Evolutionary conservation across 1,140 invertebrate species (phyloP).

Genomic region (Apis dorsata): DNA sequence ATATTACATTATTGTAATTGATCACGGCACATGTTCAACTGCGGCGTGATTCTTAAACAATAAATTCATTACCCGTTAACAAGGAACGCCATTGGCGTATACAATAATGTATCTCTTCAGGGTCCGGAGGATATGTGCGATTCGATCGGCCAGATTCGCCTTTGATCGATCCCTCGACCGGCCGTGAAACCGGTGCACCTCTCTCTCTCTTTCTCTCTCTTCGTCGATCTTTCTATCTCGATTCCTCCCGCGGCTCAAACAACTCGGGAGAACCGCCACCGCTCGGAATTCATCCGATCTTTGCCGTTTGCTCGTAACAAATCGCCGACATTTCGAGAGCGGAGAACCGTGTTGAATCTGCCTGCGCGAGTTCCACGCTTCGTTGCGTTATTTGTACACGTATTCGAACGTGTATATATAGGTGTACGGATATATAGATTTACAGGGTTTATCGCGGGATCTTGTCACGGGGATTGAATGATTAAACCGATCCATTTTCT

Average conservation of each 20-base stretch:
- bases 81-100: slow-evolving; percentile 59
- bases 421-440: not conserved
- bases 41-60: slow-evolving; percentile 72
- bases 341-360: slow-evolving; percentile 46
- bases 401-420: not conserved
- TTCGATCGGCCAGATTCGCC: slow-evolving; percentile 57
- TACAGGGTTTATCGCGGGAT: not conserved
- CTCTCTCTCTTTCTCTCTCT: slow-evolving; percentile 3
- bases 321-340: slow-evolving; percentile 50
- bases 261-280: slow-evolving; percentile 15
- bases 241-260: slow-evolving; percentile 35
- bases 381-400: slow-evolving; percentile 53
- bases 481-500: slow-evolving; percentile 6
- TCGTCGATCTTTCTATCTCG: not conserved
- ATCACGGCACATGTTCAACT: slow-evolving; percentile 72
- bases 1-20: slow-evolving; percentile 76
- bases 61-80: slow-evolving; percentile 74
- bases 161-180: slow-evolving; percentile 64
- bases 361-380: slow-evolving; percentile 33
- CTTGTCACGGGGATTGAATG: slow-evolving; percentile 16
- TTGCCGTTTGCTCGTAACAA: slow-evolving; percentile 58
- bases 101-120: slow-evolving; percentile 63
- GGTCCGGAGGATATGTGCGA: slow-evolving; percentile 11
- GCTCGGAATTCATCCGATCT: slow-evolving; percentile 44
- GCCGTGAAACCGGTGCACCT: slow-evolving; percentile 49